Evolutionary conservation across 92 coral and sea anemone genomes (phyloP), one percentile per base, ranked within the genome.

Genomic region (Zoanthus sansibaricus): DNA sequence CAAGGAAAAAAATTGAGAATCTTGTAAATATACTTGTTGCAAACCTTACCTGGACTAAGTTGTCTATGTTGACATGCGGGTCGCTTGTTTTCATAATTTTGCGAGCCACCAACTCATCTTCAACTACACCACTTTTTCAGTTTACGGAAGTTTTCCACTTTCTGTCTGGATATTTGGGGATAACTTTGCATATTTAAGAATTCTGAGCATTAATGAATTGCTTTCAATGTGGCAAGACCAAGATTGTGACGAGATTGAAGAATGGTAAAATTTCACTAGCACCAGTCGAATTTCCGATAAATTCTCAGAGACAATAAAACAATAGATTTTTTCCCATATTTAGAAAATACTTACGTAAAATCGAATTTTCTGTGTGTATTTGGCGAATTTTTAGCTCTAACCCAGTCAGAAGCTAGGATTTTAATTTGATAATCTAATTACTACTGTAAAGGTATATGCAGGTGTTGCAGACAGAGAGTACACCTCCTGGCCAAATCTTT

Each of bases 401-500:
- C 4, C 42, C 42, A 37, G 4, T 77, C 82, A 77, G 51, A 77
- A 77, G 82, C 67, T 3, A 11, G 82, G 70, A 55, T 54, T 77
- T 77, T 77, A 31, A 77, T 56, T 77, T 33, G 82, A 31, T 77
- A 55, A 77, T 77, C 69, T 77, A 77, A 77, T 77, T 77, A 77
- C 25, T 10, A 4, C 82, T 54, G 25, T 25, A 21, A 54, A 77
- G 49, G 14, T 30, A 55, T 31, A 70, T 48, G 68, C 69, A 77
- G 48, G 82, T 68, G 82, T 77, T 77, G 69, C 82, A 47, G 82
- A 68, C 49, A 77, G 31, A 77, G 70, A 77, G 82, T 77, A 77
- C 82, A 77, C 82, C 82, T 77, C 80, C 52, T 76, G 80, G 18
- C 30, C 70, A 69, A 68, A 77, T 77, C 82, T 49, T 77, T 52